phyloP scores from a whole-genome alignment of 2,797 vertebrate genomes.

The Enteromius thamalakanensis region DNA sequence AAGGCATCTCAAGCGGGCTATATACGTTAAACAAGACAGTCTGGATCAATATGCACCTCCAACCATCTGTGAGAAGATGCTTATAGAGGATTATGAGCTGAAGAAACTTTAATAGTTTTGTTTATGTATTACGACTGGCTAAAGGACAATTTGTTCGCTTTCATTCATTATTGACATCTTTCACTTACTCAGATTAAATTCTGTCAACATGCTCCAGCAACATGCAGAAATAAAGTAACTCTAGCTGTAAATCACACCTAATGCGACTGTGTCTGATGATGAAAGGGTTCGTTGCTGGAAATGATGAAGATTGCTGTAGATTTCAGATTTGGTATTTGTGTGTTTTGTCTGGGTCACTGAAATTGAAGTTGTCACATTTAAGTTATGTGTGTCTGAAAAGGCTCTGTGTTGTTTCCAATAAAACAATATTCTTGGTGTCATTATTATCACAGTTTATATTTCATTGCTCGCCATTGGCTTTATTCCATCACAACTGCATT shows the following conservation, averaged over 20 bases:
- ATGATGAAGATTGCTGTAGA: neutral
- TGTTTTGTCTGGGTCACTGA: constrained; percentile 29
- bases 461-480: constrained; percentile 58
- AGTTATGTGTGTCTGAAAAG: constrained; percentile 47
- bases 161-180: neutral
- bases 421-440: constrained; percentile 39
- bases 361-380: constrained; percentile 43
- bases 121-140: neutral
- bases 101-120: constrained; percentile 2
- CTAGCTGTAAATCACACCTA: constrained; percentile 21
- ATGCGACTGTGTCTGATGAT: neutral
- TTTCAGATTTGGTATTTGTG: constrained; percentile 1
- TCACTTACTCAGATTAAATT: neutral
- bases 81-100: constrained; percentile 28
- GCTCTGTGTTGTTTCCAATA: constrained; percentile 52
- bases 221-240: neutral
- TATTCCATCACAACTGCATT: constrained; percentile 53
- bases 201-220: neutral
- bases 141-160: constrained; percentile 15
- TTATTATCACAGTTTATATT: constrained; percentile 49
- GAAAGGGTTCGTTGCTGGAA: neutral
- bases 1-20: constrained; percentile 50
- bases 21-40: constrained; percentile 24
- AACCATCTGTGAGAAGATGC: constrained; percentile 38
- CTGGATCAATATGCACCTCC: constrained; percentile 38